Percentiles rank a stretch among this genome's conserved stretches.
Conservation (phyloP, 2,888 invertebrate genomes). For the Abrostola tripartita region DNA sequence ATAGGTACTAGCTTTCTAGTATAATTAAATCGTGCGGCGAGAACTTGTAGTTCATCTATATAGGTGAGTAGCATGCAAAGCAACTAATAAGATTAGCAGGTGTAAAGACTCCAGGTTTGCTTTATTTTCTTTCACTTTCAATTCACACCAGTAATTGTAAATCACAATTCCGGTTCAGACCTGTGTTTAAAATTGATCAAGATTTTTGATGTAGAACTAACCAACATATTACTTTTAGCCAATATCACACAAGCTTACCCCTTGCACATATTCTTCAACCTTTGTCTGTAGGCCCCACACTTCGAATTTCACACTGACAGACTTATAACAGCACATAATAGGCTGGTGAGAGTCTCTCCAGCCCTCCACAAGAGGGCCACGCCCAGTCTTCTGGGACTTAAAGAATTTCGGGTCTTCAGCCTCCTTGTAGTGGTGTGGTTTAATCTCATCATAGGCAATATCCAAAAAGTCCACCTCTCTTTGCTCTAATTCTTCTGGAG, state of each 20-base stretch:
- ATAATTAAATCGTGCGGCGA: not conserved
- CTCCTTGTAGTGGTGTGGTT: slow-evolving; percentile 95
- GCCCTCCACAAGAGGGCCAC: slow-evolving; percentile 95
- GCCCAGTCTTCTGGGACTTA: slow-evolving; percentile 93
- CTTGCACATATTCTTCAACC: slow-evolving; percentile 96
- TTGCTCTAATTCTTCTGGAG: slow-evolving; percentile 91
- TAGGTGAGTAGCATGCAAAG: not conserved
- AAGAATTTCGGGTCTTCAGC: slow-evolving; percentile 96
- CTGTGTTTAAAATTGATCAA: too few species aligned
- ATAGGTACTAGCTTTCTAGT: not conserved
- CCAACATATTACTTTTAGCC: too few species aligned
- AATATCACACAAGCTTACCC: slow-evolving; percentile 81
- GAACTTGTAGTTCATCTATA: not conserved
- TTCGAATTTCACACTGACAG: slow-evolving; percentile 95
- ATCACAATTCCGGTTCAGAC: too few species aligned
- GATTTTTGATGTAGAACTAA: too few species aligned
- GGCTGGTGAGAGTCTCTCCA: slow-evolving; percentile 93
- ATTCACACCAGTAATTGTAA: too few species aligned
- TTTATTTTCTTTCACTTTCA: too few species aligned
- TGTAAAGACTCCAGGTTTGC: not conserved
- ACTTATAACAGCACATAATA: slow-evolving; percentile 98
- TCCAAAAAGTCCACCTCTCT: slow-evolving; percentile 94
- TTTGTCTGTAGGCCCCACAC: slow-evolving; percentile 97
- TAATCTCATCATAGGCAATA: slow-evolving; percentile 96
- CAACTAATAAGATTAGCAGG: slow-evolving; percentile 1